Base-by-base conservation (phyloP, 2,797 vertebrate genomes). In the Allobates femoralis region DNA sequence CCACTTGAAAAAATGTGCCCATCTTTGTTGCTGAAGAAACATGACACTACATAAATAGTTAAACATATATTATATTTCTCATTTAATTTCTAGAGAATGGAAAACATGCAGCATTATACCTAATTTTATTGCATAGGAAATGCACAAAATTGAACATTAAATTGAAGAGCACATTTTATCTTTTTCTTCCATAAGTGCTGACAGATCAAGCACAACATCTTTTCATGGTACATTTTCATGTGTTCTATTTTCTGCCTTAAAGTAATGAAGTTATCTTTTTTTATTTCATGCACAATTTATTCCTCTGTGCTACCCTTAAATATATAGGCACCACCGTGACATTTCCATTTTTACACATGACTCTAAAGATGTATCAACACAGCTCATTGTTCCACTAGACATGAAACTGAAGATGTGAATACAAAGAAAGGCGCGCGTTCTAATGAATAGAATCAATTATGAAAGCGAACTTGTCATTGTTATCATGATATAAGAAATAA, bases 211-310 rank as follows among this genome's bases (percentile, higher is more conserved):
- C 81, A 80, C 53, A 78, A 32, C 64, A 84, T 84, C 30, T 87
- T 79, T 84, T 87, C 86, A 87, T 87, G 86, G 64, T 79, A 46
- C 69, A 84, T 84, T 87, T 87, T 87, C 32, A 84, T 79, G 77
- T 83, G 76, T 87, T 87, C 86, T 79, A 73, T 87, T 87, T 87
- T 87, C 41, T 79, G 81, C 75, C 53, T 79, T 79, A 79, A 66
- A 55, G 75, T 84, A 87, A 87, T 87, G 81, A 84, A 87, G 75
- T 80, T 87, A 84, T 84, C 64, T 84, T 87, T 81, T 46, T 87
- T 87, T 87, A 87, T 87, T 87, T 87, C 86, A 87, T 87, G 86
- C 86, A 87, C 81, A 84, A 87, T 87, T 87, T 84, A 78, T 84
- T 80, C 64, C 76, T 74, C 76, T 53, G 12, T 87, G 75, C 76